Evolutionary conservation across 2,888 invertebrate genomes (phyloP).

Genomic region (Drosophila paracracens): DNA sequence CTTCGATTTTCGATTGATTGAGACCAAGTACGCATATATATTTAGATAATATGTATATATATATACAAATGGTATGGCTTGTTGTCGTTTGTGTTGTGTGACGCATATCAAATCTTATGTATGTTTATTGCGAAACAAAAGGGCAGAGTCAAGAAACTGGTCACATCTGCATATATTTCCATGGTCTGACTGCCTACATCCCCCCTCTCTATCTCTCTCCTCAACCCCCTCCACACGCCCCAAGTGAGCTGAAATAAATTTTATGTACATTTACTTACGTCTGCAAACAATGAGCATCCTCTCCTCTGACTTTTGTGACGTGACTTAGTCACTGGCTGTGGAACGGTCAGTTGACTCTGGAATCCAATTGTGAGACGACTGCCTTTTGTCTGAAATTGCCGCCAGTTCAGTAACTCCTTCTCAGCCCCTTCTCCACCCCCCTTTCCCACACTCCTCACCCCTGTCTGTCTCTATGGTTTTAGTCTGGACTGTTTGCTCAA

Average conservation of each 20-base stretch:
- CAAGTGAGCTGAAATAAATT: slow-evolving; percentile 71
- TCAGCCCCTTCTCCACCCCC: not conserved
- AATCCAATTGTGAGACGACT: slow-evolving; percentile 35
- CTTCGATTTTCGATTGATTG: slow-evolving; percentile 67
- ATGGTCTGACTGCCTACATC: slow-evolving; percentile 16
- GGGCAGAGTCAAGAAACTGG: slow-evolving; percentile 64
- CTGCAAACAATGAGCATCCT: slow-evolving; percentile 72
- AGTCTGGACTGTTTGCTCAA: slow-evolving; percentile 50
- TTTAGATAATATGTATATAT: not conserved
- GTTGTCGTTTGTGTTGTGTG: slow-evolving; percentile 58
- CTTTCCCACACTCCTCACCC: not conserved
- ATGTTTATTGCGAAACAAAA: slow-evolving; percentile 75
- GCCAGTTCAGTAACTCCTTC: slow-evolving; percentile 48
- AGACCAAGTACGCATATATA: slow-evolving; percentile 26
- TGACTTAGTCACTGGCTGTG: slow-evolving; percentile 60
- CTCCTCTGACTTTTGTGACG: slow-evolving; percentile 60
- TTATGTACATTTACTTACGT: slow-evolving; percentile 80
- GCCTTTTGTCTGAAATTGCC: slow-evolving; percentile 50
- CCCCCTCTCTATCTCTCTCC: not conserved
- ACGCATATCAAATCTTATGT: slow-evolving; percentile 52
- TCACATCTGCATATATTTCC: slow-evolving; percentile 77
- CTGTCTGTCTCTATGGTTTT: not conserved
- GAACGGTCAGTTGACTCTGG: slow-evolving; percentile 43
- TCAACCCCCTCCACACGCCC: not conserved
- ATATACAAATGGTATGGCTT: slow-evolving; percentile 10